These are phyloP conservation scores for Chrysolina haemoptera DNA, from an alignment of 2,888 invertebrate genomes.

Conservation along the genomic window DNA sequence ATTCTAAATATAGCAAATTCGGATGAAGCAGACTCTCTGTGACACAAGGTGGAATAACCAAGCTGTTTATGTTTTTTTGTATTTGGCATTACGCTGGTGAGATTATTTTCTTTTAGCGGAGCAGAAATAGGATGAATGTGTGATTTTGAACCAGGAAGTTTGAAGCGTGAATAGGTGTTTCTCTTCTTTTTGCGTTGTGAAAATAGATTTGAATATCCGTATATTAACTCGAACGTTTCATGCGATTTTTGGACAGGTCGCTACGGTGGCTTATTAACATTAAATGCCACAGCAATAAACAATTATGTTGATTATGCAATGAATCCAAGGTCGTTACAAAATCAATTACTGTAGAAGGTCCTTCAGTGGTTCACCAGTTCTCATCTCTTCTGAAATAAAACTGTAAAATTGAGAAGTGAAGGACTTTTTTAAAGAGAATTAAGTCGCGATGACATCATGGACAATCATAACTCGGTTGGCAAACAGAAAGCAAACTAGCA, in stretches of 20 bases:
- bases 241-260: constrained; percentile 4
- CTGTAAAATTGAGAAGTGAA: background rate
- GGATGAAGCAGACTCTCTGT: constrained; percentile 21
- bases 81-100: background rate
- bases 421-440: constrained; percentile 10
- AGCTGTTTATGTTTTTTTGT: constrained; percentile 5
- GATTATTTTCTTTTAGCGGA: background rate
- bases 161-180: background rate
- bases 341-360: constrained; percentile 1
- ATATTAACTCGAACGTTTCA: background rate
- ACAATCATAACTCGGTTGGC: background rate
- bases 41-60: constrained; percentile 22
- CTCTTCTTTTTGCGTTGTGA: background rate
- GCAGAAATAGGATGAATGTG: background rate
- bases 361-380: constrained; percentile 4
- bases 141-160: constrained; percentile 11
- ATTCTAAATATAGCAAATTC: constrained; percentile 36
- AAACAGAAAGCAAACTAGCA: background rate
- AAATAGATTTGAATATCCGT: background rate
- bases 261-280: background rate
- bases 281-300: background rate
- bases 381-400: constrained; percentile 3
- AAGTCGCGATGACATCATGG: constrained; percentile 10
- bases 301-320: background rate
- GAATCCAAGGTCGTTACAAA: constrained; percentile 9